Evolutionary conservation across 2,888 invertebrate genomes (phyloP).

Genomic region (Tenthredo distinguenda): DNA sequence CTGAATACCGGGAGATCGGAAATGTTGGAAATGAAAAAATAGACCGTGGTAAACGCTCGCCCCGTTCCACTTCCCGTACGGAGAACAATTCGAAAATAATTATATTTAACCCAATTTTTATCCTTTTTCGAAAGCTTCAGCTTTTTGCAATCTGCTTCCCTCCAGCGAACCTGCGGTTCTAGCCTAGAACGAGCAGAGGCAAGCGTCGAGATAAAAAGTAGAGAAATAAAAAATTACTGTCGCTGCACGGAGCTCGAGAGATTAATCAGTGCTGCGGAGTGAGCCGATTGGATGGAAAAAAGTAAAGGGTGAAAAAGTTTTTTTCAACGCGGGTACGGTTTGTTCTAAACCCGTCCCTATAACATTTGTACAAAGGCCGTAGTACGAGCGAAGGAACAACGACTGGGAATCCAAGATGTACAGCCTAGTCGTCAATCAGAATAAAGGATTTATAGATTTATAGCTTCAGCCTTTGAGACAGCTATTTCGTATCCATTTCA

Average conservation of each 20-base stretch:
- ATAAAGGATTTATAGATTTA: conserved; percentile 43
- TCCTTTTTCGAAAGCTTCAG: background rate
- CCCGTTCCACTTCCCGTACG: background rate
- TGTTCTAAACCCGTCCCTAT: background rate
- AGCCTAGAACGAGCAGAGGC: background rate
- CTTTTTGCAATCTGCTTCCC: background rate
- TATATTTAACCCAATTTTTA: background rate
- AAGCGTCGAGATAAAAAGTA: background rate
- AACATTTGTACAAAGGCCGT: background rate
- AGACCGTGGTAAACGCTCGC: background rate
- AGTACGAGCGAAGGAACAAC: background rate
- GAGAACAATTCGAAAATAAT: background rate
- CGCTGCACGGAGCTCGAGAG: conserved; percentile 9
- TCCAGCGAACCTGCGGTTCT: background rate
- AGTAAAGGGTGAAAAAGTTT: background rate
- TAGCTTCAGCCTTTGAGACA: background rate
- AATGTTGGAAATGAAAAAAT: background rate
- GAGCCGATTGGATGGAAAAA: background rate
- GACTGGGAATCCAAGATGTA: conserved; percentile 19
- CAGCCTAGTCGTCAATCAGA: conserved; percentile 17
- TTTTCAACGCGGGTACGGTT: background rate
- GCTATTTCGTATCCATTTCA: conserved; percentile 37
- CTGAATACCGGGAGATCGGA: background rate
- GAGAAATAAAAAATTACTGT: background rate
- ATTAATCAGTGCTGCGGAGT: conserved; percentile 19